Percentiles rank a stretch among this genome's conserved stretches.
Evolutionary conservation across 1,140 invertebrate species (phyloP).

Genomic region (Pseudoatta argentina): DNA sequence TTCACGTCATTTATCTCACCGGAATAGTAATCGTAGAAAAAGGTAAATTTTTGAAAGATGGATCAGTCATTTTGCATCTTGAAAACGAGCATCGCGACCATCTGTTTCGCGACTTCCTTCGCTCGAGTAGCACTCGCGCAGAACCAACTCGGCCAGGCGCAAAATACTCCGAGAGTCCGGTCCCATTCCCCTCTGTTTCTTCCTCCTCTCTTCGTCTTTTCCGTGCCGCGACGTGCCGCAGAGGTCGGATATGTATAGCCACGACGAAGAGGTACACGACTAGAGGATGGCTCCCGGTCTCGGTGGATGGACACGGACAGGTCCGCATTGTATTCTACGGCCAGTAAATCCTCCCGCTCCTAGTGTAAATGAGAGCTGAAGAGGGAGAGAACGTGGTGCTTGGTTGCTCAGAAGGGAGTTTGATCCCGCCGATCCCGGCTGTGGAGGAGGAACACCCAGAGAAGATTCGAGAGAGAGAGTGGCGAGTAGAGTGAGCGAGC

Average conservation of each 20-base stretch:
- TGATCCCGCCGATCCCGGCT: slow-evolving; percentile 38
- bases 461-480: slow-evolving; percentile 51
- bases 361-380: slow-evolving; percentile 85
- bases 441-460: slow-evolving; percentile 41
- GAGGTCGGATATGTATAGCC: slow-evolving; percentile 81
- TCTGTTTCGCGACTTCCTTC: slow-evolving; percentile 62
- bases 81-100: slow-evolving; percentile 32
- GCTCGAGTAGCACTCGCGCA: slow-evolving; percentile 44
- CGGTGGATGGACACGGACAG: slow-evolving; percentile 85
- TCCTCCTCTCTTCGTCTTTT: neutral
- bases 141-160: slow-evolving; percentile 54
- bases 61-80: slow-evolving; percentile 6
- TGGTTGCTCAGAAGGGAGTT: slow-evolving; percentile 67
- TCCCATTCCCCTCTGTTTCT: slow-evolving; percentile 26
- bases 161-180: slow-evolving; percentile 48
- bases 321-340: slow-evolving; percentile 85
- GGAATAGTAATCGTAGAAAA: neutral
- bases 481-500: slow-evolving; percentile 10
- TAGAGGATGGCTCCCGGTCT: slow-evolving; percentile 81
- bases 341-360: slow-evolving; percentile 84
- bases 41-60: neutral
- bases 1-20: neutral
- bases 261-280: slow-evolving; percentile 79
- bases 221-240: slow-evolving; percentile 53
- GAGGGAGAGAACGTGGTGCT: slow-evolving; percentile 20